Evolutionary conservation across 2,888 invertebrate species (phyloP).

Genomic region (Lochmaea crataegi): DNA sequence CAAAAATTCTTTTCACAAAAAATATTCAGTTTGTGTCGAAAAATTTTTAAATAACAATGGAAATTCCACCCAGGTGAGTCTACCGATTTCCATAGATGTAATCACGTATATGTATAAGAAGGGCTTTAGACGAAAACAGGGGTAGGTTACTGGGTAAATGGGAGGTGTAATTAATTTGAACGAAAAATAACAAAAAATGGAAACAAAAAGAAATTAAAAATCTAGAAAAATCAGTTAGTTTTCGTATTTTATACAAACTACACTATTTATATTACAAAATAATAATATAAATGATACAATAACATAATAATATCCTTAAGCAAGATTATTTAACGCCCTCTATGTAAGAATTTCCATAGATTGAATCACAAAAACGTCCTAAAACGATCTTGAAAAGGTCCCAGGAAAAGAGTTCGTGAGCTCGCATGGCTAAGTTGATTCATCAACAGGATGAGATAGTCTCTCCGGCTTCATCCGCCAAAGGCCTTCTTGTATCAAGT

Average conservation of each 20-base stretch:
- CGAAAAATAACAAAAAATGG: too few relatives aligned
- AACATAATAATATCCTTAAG: not conserved
- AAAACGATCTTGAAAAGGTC: constrained; percentile 38
- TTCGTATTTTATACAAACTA: too few relatives aligned
- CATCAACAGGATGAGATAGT: constrained; percentile 58
- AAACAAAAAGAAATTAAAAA: not conserved
- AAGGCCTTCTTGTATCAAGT: constrained; percentile 18
- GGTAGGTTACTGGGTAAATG: not conserved
- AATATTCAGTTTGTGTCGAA: constrained; percentile 33
- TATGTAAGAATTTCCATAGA: constrained; percentile 48
- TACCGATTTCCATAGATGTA: constrained; percentile 51
- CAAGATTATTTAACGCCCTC: constrained; percentile 1
- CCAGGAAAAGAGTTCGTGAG: constrained; percentile 55
- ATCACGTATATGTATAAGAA: constrained; percentile 54
- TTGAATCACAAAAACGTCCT: constrained; percentile 53
- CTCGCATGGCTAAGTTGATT: constrained; percentile 58
- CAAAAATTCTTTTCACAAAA: constrained; percentile 33
- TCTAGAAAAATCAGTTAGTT: too few relatives aligned
- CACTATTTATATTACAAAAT: too few relatives aligned
- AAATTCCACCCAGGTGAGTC: constrained; percentile 40
- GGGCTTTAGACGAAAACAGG: constrained; percentile 30
- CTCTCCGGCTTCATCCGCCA: constrained; percentile 46
- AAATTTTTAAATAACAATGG: constrained; percentile 36
- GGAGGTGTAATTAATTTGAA: too few relatives aligned
- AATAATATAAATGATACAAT: not conserved